phyloP scores from a whole-genome alignment of 1,140 invertebrate species.

The Drosophila trapezifrons region DNA sequence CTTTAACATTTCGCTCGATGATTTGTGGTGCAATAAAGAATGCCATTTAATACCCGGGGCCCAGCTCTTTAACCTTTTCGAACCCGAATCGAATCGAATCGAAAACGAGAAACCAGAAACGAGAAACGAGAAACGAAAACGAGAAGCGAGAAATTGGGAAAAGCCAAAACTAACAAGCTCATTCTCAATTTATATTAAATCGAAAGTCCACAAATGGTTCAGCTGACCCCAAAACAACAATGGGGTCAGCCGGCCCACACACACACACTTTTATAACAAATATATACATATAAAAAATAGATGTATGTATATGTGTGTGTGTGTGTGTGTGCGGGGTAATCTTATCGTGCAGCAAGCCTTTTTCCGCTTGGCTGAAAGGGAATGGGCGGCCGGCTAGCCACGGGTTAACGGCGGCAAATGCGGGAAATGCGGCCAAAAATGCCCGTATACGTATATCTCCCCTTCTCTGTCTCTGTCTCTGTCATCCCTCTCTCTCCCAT shows the following conservation, averaged over 20 bases:
- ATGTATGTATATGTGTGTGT: constrained; percentile 11
- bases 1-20: constrained; percentile 54
- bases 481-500: not conserved
- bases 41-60: constrained; percentile 58
- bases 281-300: constrained; percentile 1
- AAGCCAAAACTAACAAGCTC: constrained; percentile 74
- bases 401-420: constrained; percentile 5
- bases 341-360: constrained; percentile 79
- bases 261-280: constrained; percentile 4
- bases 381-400: not conserved
- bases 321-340: constrained; percentile 41
- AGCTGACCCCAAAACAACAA: constrained; percentile 56
- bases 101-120: constrained; percentile 6
- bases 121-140: constrained; percentile 7
- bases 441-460: constrained; percentile 2
- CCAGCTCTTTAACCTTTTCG: constrained; percentile 54
- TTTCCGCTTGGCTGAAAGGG: constrained; percentile 63
- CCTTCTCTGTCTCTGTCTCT: constrained; percentile 1
- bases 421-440: constrained; percentile 43
- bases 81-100: constrained; percentile 23
- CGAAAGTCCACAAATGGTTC: constrained; percentile 59
- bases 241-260: constrained; percentile 37
- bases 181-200: constrained; percentile 81
- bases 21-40: constrained; percentile 78
- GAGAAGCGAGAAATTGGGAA: constrained; percentile 42